These are phyloP conservation scores for Stigmatopora argus DNA, from an alignment of 2,113 vertebrate genomes.

Conservation along the genomic window DNA sequence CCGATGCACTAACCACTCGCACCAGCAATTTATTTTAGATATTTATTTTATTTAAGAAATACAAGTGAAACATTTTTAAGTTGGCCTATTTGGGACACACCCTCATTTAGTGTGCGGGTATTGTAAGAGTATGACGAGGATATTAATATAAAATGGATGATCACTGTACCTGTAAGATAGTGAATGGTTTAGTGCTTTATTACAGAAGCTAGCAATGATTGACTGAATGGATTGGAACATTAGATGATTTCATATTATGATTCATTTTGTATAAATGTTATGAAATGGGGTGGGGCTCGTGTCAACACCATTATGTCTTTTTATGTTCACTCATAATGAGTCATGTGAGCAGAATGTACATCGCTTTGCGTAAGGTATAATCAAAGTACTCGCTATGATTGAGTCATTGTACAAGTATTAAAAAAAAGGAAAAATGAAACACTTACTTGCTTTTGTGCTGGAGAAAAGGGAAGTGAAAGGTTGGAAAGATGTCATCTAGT, in stretches of 20 bases:
- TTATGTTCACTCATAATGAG: conserved; percentile 38
- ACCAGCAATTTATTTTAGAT: no score
- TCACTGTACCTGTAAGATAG: no score
- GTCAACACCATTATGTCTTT: conserved; percentile 20
- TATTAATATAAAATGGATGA: no score
- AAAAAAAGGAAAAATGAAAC: not conserved
- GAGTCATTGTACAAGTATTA: conserved; percentile 35
- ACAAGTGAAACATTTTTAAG: no score
- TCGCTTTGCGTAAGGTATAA: not conserved
- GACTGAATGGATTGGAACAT: not conserved
- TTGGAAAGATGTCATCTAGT: not conserved
- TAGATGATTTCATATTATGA: not conserved
- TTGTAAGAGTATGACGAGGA: no score
- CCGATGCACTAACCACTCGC: no score
- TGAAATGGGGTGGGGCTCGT: conserved; percentile 7
- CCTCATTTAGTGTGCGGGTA: no score
- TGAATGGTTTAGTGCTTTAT: not conserved
- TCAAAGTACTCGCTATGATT: conserved; percentile 19
- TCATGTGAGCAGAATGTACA: conserved; percentile 18
- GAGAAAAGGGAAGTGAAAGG: conserved; percentile 28
- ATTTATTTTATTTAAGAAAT: no score
- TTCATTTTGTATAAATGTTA: conserved; percentile 4
- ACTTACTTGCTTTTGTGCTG: not conserved
- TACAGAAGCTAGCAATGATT: not conserved
- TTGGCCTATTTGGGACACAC: no score